These are phyloP conservation scores for Aythya baeri DNA, from an alignment of 2,113 vertebrate species.

Conservation along the genomic window DNA sequence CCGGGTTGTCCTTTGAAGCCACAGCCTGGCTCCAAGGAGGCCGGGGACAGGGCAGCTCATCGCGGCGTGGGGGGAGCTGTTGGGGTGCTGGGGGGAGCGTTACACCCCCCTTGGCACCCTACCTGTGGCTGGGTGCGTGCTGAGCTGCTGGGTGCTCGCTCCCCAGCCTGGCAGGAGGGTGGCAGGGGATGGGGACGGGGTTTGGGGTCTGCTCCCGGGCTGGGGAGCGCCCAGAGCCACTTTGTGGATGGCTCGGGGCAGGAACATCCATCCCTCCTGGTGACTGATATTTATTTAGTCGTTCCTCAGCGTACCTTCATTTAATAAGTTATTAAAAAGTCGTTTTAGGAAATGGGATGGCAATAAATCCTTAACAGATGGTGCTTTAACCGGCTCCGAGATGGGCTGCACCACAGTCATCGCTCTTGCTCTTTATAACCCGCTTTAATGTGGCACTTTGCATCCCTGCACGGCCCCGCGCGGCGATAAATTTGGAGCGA, in stretches of 20 bases:
- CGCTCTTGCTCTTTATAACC: neutral
- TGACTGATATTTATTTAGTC: neutral
- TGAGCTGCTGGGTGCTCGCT: no score
- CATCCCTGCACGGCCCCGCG: accelerated
- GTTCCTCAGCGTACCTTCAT: neutral
- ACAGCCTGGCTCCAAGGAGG: neutral
- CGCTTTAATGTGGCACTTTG: neutral
- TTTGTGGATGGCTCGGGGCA: neutral
- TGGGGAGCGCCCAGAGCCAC: neutral
- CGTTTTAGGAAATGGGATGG: neutral
- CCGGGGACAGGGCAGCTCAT: neutral
- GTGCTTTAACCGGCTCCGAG: neutral
- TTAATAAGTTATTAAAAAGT: neutral
- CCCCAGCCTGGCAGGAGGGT: no score
- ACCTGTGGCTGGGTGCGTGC: no score
- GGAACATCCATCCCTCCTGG: accelerated
- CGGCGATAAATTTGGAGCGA: accelerated
- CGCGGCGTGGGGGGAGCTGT: accelerated
- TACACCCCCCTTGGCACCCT: no score
- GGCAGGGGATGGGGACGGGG: no score
- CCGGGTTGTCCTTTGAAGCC: neutral
- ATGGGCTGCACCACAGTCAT: neutral
- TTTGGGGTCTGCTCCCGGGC: neutral
- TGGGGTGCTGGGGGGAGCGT: neutral
- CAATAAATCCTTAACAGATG: neutral